phyloP scores from a whole-genome alignment of 1,140 invertebrate species.

The Zaprionus ghesquierei region DNA sequence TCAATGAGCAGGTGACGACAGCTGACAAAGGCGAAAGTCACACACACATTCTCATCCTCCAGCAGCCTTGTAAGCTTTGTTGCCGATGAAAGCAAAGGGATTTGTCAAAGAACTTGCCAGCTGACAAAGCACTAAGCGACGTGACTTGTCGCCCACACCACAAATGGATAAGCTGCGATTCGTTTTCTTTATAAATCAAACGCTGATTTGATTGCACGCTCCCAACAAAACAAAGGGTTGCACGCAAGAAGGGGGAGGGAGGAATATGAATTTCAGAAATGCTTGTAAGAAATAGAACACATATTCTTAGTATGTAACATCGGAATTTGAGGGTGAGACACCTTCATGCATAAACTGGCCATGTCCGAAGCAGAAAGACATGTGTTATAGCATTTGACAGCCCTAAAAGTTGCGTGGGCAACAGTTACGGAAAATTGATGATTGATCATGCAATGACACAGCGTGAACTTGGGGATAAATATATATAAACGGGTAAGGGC shows the following conservation, averaged over 20 bases:
- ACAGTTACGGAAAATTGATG: constrained; percentile 70
- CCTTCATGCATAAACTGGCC: neutral
- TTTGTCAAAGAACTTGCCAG: constrained; percentile 38
- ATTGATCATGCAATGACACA: constrained; percentile 28
- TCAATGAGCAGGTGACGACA: constrained; percentile 44
- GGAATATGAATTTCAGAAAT: no score
- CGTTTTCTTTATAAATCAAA: constrained; percentile 40
- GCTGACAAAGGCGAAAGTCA: constrained; percentile 35
- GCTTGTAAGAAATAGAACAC: no score
- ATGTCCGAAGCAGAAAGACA: neutral
- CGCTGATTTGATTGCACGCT: constrained; percentile 49
- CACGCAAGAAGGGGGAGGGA: neutral
- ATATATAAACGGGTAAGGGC: neutral
- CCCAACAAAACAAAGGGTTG: neutral
- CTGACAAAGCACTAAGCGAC: constrained; percentile 18
- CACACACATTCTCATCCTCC: no score
- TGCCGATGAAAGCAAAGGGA: constrained; percentile 32
- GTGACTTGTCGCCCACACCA: constrained; percentile 13
- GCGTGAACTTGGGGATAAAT: neutral
- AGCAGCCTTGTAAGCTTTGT: constrained; percentile 1
- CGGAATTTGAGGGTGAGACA: neutral
- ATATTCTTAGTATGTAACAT: neutral
- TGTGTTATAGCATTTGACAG: constrained; percentile 47
- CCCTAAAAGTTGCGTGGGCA: constrained; percentile 46
- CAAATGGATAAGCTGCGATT: neutral